Base-by-base conservation (phyloP, 2,888 invertebrate species). In the Eretmocerus hayati region DNA sequence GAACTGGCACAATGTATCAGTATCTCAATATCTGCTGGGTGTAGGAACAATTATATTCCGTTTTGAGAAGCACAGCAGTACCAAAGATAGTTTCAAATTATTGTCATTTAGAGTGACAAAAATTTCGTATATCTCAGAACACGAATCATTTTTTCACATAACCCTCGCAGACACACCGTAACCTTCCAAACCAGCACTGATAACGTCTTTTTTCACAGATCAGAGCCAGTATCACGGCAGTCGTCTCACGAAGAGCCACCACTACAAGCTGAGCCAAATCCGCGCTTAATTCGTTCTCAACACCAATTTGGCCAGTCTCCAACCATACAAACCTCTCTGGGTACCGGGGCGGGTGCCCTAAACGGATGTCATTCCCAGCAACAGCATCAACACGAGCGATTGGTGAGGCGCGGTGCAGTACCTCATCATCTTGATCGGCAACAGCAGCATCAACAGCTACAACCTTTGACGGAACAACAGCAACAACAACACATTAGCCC, bases 401-500 rank as follows among this genome's bases (percentile, higher is more conserved):
- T 57, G 21, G 55, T 62, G 18, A 20, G 54, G 1, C 54, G 54
- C 1, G 51, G 54, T n/a, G 53, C 53, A 1, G 45, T 50, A 45
- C 53, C 53, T 5, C 53, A 53, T 39, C 52, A 53, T 20, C 49
- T 47, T 35, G 42, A 45, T 2, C 42, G 42, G 13, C 18, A 21
- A 3, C 16, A 26, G 15, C 35, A 41, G 18, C 41, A 20, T 5
- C 26, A 20, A 5, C 40, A 33, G 40, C 11, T 5, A 21, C 11
- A 41, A 43, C 55, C 45, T 36, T n/a, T 26, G 59, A 63, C 57
- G 60, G 68, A 52, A 67, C 56, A 58, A 8, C 38, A 41, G 9
- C 20, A 33, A 26, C 35, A 48, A 31, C n/a, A n/a, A n/a, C n/a
- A n/a, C n/a, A n/a, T n/a, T n/a, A n/a, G n/a, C n/a, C n/a, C n/a